Evolutionary conservation across 2,797 vertebrate species (phyloP), one percentile per base, ranked within the genome.

Genomic region (Microctenopoma lineatum): DNA sequence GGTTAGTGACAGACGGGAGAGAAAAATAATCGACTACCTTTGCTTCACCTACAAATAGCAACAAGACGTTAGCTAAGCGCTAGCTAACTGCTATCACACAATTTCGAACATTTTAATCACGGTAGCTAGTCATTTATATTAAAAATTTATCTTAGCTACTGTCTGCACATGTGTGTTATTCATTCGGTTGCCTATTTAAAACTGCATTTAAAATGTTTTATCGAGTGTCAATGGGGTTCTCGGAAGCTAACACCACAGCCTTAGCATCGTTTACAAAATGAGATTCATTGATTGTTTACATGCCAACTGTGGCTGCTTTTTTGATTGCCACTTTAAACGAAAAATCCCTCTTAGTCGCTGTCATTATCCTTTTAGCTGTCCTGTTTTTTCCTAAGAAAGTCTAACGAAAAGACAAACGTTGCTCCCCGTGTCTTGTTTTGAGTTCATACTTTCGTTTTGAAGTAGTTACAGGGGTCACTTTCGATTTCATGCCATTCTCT

Each of bases 71-170:
- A 88, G 90, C 88, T 66, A 41, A 61, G 44, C 73, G 73, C 68
- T 83, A 87, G 90, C 90, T 91, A 76, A 76, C 70, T 71, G 75
- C 75, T 79, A 74, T 73, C 78, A 82, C 18, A 80, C 75, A 70
- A 79, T 34, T 66, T 75, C 62, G 74, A 60, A 71, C 34, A 7
- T 67, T 71, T 50, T n/a, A 29, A 70, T 48, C 15, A 5, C 34
- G 41, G n/a, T 21, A 2, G 32, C 13, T 16, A 0, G 21, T 11
- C 11, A 10, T 18, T 4, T 4, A 8, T 46, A 2, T 50, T 1
- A 7, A 1, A 11, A 5, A 1, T 38, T 26, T 45, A 2, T 14
- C 0, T 11, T 1, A 2, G 2, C 8, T 25, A 4, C 3, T 46
- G 21, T 61, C 7, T 57, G 1, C 1, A 27, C 12, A 5, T 7